Percentiles rank a stretch among this genome's conserved stretches.
These are phyloP conservation scores for Acanthosoma haemorrhoidale DNA, from an alignment of 2,888 invertebrate species.

Conservation along the genomic window DNA sequence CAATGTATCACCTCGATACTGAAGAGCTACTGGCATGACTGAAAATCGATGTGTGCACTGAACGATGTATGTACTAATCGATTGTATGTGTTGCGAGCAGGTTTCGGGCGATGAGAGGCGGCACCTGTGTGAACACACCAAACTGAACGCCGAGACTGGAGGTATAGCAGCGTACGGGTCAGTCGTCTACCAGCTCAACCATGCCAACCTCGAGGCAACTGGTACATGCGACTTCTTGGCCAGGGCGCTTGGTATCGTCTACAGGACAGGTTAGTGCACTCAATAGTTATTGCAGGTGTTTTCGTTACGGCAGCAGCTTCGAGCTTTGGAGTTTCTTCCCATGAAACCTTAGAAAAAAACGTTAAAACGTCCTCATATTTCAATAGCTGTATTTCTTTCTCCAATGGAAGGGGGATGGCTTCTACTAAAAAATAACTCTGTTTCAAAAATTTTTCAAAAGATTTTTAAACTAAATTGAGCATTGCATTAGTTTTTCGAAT, in stretches of 20 bases:
- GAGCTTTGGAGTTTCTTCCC: too few species aligned
- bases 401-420: not conserved
- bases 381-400: not conserved
- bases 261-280: conserved; percentile 60
- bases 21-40: not conserved
- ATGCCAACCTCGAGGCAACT: conserved; percentile 70
- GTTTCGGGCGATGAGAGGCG: conserved; percentile 68
- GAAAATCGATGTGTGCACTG: too few species aligned
- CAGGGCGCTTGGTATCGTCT: conserved; percentile 65
- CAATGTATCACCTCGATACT: too few species aligned
- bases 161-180: conserved; percentile 64
- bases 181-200: conserved; percentile 70
- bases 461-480: too few species aligned
- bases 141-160: conserved; percentile 50
- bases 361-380: not conserved
- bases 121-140: conserved; percentile 60
- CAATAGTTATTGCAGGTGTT: too few species aligned
- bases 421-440: too few species aligned
- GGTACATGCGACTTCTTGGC: conserved; percentile 68
- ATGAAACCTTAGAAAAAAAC: not conserved
- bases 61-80: conserved; percentile 16
- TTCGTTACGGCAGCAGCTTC: not conserved
- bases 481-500: too few species aligned
- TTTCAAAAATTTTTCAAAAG: too few species aligned
- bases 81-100: conserved; percentile 47